Evolutionary conservation across 2,797 vertebrate genomes (phyloP).

Genomic region (Selene dorsalis): DNA sequence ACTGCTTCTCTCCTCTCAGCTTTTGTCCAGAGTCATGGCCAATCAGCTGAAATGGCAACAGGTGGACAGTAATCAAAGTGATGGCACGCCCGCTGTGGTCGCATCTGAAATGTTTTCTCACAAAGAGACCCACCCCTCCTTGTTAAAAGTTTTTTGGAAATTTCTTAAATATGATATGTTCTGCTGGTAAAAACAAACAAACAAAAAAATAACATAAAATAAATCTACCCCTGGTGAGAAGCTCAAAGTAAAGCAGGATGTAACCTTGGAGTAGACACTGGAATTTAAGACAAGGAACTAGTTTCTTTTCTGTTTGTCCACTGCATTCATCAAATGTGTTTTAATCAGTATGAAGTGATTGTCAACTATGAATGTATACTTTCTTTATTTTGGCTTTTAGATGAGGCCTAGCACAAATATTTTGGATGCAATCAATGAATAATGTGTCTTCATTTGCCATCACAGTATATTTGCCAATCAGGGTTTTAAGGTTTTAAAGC

Average conservation of each 20-base stretch:
- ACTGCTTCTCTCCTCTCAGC: neutral
- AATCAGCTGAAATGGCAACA: slow-evolving; percentile 6
- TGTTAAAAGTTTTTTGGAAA: neutral
- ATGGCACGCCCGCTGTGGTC: neutral
- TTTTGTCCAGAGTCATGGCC: neutral
- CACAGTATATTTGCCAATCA: neutral
- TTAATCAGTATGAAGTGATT: no score
- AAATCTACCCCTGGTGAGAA: neutral
- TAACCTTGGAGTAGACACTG: neutral
- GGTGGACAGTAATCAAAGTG: neutral
- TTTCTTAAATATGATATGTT: neutral
- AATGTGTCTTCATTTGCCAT: neutral
- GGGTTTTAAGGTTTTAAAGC: neutral
- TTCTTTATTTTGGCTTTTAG: neutral
- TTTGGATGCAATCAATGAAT: neutral
- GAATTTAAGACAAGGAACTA: neutral
- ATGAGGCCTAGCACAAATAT: neutral
- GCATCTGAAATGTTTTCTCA: neutral
- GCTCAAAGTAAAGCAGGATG: no score
- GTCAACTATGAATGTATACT: no score
- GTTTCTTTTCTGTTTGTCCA: neutral
- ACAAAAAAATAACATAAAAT: no score
- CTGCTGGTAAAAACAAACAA: neutral
- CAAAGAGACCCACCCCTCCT: neutral
- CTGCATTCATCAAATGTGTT: no score